A percentile compares a stretch with the other conserved stretches of the same genome.
Conservation (phyloP, 1,140 invertebrate genomes). For the Agrypnia vestita region DNA sequence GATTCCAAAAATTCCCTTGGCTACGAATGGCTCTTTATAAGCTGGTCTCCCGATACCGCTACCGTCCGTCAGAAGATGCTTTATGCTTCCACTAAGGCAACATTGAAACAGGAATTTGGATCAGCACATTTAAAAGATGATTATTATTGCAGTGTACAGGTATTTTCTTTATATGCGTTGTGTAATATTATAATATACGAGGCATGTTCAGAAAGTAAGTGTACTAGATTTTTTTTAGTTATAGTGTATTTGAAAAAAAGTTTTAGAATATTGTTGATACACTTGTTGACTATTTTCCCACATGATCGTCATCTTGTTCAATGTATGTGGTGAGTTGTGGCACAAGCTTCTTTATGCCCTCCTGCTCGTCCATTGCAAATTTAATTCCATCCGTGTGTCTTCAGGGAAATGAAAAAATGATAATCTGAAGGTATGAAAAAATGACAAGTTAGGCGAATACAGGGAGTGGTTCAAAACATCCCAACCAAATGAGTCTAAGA, state of each 20-base stretch:
- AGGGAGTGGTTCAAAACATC: background rate
- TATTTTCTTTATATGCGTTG: conserved; percentile 70
- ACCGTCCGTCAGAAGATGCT: conserved; percentile 97
- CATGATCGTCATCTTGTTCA: conserved; percentile 3
- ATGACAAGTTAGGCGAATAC: no score
- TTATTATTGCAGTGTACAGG: conserved; percentile 87
- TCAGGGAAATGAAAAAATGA: background rate
- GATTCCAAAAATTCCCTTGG: conserved; percentile 85
- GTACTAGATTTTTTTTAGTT: background rate
- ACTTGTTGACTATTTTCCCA: background rate
- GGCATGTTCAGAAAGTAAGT: conserved; percentile 5
- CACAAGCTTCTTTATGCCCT: background rate
- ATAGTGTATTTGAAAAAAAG: background rate
- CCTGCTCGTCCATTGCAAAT: background rate
- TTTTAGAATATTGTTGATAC: background rate
- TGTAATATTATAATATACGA: no score
- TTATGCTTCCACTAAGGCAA: conserved; percentile 98
- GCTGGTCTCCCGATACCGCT: conserved; percentile 94
- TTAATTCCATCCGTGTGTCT: conserved; percentile 1
- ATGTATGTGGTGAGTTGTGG: conserved; percentile 5
- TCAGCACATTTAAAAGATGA: conserved; percentile 94
- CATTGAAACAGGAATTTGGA: conserved; percentile 97
- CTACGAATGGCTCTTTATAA: conserved; percentile 95
- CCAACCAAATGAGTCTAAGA: background rate
- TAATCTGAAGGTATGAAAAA: conserved; percentile 16